phyloP scores from a whole-genome alignment of 2,888 invertebrate species.

The Stenodera caucasica region DNA sequence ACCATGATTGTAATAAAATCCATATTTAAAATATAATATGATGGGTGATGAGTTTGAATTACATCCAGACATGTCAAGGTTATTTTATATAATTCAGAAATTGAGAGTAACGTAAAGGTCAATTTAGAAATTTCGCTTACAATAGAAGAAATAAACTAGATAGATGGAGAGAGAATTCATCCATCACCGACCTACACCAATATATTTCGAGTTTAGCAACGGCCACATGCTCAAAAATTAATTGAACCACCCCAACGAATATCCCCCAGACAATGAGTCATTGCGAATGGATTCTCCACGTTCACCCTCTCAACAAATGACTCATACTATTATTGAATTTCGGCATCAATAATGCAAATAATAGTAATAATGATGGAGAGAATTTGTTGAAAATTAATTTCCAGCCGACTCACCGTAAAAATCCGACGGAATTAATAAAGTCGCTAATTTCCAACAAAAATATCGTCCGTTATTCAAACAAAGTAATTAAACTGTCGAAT shows the following conservation, averaged over 20 bases:
- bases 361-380: neutral
- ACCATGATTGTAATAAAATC: too few species aligned
- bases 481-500: conserved; percentile 4
- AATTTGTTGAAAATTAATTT: too few species aligned
- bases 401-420: too few species aligned
- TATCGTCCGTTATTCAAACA: neutral
- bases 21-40: too few species aligned
- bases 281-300: neutral
- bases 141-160: neutral
- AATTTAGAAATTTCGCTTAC: neutral
- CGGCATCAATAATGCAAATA: neutral
- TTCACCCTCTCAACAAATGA: neutral
- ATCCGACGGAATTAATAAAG: too few species aligned
- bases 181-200: conserved; percentile 5
- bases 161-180: neutral
- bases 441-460: too few species aligned
- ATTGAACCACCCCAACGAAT: neutral
- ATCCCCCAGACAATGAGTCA: neutral
- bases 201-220: neutral
- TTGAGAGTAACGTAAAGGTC: neutral
- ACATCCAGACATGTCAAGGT: neutral
- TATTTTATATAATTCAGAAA: neutral
- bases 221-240: conserved; percentile 3
- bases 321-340: conserved; percentile 2
- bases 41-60: too few species aligned